Conservation (phyloP, 2,113 vertebrate genomes). For the Psilopsiagon aymara region DNA sequence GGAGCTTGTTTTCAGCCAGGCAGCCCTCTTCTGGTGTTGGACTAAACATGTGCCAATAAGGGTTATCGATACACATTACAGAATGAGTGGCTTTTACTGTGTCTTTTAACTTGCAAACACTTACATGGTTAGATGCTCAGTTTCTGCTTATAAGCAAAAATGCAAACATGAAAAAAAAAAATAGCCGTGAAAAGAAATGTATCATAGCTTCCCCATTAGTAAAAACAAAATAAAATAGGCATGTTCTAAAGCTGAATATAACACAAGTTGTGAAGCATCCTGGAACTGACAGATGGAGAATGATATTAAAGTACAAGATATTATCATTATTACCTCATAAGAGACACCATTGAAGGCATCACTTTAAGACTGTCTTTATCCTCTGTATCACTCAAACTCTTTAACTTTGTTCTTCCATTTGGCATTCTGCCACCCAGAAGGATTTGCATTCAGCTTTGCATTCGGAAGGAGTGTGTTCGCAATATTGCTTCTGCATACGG, state of each 20-base stretch:
- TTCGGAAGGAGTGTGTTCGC: neutral
- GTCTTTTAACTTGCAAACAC: neutral
- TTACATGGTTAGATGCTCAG: neutral
- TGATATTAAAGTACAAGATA: conserved; percentile 33
- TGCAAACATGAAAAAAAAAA: neutral
- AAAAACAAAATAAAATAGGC: conserved; percentile 10
- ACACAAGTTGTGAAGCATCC: conserved; percentile 19
- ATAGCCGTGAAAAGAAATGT: neutral
- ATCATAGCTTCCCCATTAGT: neutral
- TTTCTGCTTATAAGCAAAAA: neutral
- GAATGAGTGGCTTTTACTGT: neutral
- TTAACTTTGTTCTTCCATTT: conserved; percentile 37
- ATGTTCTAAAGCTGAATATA: conserved; percentile 37
- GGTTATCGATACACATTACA: neutral
- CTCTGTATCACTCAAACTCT: neutral
- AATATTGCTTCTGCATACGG: neutral
- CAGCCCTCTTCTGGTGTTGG: neutral
- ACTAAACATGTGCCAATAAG: neutral
- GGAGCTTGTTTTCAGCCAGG: neutral
- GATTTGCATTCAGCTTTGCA: neutral
- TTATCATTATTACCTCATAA: conserved; percentile 34
- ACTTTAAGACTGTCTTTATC: conserved; percentile 10
- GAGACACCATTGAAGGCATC: neutral
- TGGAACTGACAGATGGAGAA: conserved; percentile 42
- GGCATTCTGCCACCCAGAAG: neutral